Percentiles rank a stretch among this genome's conserved stretches.
These are phyloP conservation scores for Atta texana DNA, from an alignment of 1,140 invertebrate species.

Conservation along the genomic window DNA sequence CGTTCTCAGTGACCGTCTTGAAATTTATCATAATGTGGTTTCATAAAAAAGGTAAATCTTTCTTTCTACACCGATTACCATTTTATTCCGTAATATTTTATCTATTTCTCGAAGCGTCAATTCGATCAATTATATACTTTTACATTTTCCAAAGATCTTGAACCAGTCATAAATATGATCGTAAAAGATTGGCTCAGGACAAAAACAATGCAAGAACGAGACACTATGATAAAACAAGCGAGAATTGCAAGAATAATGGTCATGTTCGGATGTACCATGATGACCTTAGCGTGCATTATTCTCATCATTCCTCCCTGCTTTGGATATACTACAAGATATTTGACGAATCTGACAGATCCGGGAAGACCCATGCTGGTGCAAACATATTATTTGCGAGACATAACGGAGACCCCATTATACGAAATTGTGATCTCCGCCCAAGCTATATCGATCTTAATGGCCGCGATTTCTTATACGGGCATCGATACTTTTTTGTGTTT, in stretches of 20 bases:
- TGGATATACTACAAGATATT: neutral
- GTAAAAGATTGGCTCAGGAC: slow-evolving; percentile 47
- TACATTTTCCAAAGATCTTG: slow-evolving; percentile 19
- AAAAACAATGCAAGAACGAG: slow-evolving; percentile 23
- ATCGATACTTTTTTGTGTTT: slow-evolving; percentile 46
- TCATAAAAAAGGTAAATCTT: slow-evolving; percentile 39
- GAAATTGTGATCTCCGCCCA: slow-evolving; percentile 34
- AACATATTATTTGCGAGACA: slow-evolving; percentile 39
- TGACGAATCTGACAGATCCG: slow-evolving; percentile 12
- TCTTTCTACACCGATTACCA: neutral
- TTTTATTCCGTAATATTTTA: neutral
- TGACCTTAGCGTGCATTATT: neutral
- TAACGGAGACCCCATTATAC: slow-evolving; percentile 28
- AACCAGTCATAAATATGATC: slow-evolving; percentile 43
- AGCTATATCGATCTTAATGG: neutral
- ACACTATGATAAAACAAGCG: slow-evolving; percentile 27
- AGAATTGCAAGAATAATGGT: neutral
- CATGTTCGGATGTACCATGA: slow-evolving; percentile 10
- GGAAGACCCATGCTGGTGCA: slow-evolving; percentile 27
- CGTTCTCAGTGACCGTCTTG: slow-evolving; percentile 11
- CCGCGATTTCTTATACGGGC: slow-evolving; percentile 25
- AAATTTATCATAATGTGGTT: slow-evolving; percentile 30
- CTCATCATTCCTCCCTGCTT: slow-evolving; percentile 36
- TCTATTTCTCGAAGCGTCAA: neutral
- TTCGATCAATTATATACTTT: neutral